Evolutionary conservation across 2,113 vertebrate genomes (phyloP).

Genomic region (Rhynchopsitta pachyrhyncha): DNA sequence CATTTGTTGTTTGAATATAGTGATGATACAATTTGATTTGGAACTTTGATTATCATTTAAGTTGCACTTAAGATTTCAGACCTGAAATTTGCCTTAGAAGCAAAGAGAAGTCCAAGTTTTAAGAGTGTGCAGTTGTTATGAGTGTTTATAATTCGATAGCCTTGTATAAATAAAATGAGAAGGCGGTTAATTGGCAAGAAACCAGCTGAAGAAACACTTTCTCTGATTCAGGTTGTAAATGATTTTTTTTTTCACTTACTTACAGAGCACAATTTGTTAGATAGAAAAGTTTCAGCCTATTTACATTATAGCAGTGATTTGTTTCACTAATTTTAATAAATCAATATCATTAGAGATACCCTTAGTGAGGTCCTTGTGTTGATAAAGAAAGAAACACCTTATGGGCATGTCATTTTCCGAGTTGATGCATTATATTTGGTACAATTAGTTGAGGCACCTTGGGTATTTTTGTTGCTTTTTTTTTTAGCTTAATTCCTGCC

Average conservation of each 20-base stretch:
- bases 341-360: conserved; percentile 22
- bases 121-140: not conserved
- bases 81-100: not conserved
- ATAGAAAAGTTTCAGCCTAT: not conserved
- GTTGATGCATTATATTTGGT: not conserved
- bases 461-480: not conserved
- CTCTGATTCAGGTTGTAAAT: not conserved
- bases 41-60: accelerated
- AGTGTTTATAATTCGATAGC: not conserved
- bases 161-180: not conserved
- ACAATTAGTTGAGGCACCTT: not conserved
- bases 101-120: not conserved
- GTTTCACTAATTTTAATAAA: not conserved
- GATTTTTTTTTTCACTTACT: not conserved
- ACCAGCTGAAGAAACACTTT: not conserved
- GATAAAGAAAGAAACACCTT: not conserved
- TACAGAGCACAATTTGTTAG: not conserved
- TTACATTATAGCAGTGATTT: not conserved
- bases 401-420: not conserved
- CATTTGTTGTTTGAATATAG: not conserved
- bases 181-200: not conserved
- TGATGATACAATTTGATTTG: too few relatives aligned
- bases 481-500: too few relatives aligned
- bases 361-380: not conserved
- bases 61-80: not conserved